phyloP scores from a whole-genome alignment of 2,113 vertebrate species.

The Dunckerocampus dactyliophorus region DNA sequence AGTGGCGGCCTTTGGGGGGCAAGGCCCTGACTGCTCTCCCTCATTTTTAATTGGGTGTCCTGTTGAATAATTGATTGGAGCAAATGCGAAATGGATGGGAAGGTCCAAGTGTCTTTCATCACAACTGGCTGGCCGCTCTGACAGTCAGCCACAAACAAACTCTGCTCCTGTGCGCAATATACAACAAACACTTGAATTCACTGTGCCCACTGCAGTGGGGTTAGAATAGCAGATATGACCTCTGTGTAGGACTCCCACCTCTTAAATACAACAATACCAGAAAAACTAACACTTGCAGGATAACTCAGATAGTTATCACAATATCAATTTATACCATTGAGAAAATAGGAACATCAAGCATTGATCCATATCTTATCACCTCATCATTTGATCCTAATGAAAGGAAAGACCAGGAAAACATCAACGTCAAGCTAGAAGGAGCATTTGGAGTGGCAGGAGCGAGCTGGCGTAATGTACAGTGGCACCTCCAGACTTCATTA shows the following conservation, averaged over 20 bases:
- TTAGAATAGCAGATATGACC: slow-evolving; percentile 51
- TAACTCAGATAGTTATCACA: background rate
- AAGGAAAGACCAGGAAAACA: background rate
- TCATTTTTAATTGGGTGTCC: slow-evolving; percentile 79
- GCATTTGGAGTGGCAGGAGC: too few species aligned
- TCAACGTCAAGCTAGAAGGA: too few species aligned
- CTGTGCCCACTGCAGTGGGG: slow-evolving; percentile 39
- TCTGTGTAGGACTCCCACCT: slow-evolving; percentile 29
- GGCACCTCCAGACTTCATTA: too few species aligned
- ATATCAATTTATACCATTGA: slow-evolving; percentile 3
- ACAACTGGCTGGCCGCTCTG: slow-evolving; percentile 62
- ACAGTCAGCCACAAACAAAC: slow-evolving; percentile 72
- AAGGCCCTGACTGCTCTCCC: slow-evolving; percentile 72
- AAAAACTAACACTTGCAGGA: slow-evolving; percentile 17
- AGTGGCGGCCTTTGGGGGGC: slow-evolving; percentile 71
- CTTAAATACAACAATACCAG: slow-evolving; percentile 21
- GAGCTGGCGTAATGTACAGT: too few species aligned
- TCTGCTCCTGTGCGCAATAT: slow-evolving; percentile 66
- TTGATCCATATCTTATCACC: background rate
- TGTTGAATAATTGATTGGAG: slow-evolving; percentile 79
- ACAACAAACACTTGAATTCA: slow-evolving; percentile 38
- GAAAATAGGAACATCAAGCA: slow-evolving; percentile 6
- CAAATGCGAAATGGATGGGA: slow-evolving; percentile 77
- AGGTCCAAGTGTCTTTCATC: slow-evolving; percentile 76
- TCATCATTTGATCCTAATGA: background rate